Evolutionary conservation across 2,797 vertebrate species (phyloP), one percentile per base, ranked within the genome.

Genomic region (Phataginus tricuspis): DNA sequence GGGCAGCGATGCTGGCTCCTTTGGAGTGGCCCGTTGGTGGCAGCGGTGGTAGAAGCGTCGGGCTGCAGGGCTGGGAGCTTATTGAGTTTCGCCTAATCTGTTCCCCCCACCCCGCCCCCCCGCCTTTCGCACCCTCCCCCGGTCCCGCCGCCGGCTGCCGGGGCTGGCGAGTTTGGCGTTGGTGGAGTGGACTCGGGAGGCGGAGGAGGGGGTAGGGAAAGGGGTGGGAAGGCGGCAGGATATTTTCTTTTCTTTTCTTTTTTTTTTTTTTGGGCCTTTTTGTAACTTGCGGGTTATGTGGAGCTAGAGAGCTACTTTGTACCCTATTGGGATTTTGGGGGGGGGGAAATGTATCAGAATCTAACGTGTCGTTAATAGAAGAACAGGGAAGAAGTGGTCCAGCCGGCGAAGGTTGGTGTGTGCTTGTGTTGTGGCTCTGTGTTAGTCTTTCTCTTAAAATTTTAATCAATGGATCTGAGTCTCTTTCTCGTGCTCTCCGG

Each of bases 271-370:
- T 25, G 14, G 79, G 92, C 92, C 71, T 92, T 90, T 96, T 98
- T 95, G 95, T 98, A 98, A 98, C 97, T 98, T 98, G 97, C 98
- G 97, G 98, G 98, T 98, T 98, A 98, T 98, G 98, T 98, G 98
- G 97, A 98, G 97, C 98, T 98, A 98, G 96, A 98, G 96, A 98
- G 98, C 98, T 97, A 95, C 96, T 63, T 83, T 97, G 97, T 97
- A 98, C 96, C 94, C 97, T 98, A 98, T 86, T 96, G 96, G 90
- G 90, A 69, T 85, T 90, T 94, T 64, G 4, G 61, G 42, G 29
- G 42, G 29, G 86, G 82, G 90, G 21, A 0, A 2, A 51, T 94
- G 96, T 95, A 96, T 95, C 92, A 94, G 96, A 97, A 94, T 97
- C 96, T 96, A 97, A 97, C 75, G 91, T 96, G 95, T 96, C 61